Evolutionary conservation across 2,113 vertebrate species (phyloP).

Genomic region (Callospermophilus lateralis): DNA sequence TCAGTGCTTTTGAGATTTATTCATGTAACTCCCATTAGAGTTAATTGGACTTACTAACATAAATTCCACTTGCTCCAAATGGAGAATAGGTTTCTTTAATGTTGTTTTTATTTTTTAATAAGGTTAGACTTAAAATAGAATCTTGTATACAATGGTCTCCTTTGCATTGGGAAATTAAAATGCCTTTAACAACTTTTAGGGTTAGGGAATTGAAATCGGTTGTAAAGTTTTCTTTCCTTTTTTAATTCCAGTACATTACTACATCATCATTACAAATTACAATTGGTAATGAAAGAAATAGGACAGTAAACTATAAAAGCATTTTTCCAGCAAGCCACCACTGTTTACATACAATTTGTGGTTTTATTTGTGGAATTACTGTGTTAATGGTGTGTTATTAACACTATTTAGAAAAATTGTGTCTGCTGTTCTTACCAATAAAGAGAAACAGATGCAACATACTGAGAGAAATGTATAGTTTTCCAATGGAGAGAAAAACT

Average conservation of each 20-base stretch:
- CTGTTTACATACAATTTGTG: conserved; percentile 68
- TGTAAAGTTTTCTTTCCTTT: conserved; percentile 71
- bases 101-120: conserved; percentile 84
- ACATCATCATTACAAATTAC: conserved; percentile 81
- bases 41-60: conserved; percentile 84
- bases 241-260: conserved; percentile 76
- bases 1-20: conserved; percentile 79
- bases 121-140: conserved; percentile 83
- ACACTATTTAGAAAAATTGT: conserved; percentile 77
- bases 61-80: conserved; percentile 81
- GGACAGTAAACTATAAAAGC: conserved; percentile 68
- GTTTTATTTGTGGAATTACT: conserved; percentile 77
- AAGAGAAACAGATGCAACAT: conserved; percentile 47
- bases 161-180: conserved; percentile 82
- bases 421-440: conserved; percentile 66
- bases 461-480: conserved; percentile 32
- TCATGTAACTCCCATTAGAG: conserved; percentile 81
- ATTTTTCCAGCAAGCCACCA: conserved; percentile 69
- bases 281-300: conserved; percentile 79
- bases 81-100: conserved; percentile 82
- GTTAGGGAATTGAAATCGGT: conserved; percentile 76
- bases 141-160: conserved; percentile 76
- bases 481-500: conserved; percentile 49
- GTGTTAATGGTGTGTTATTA: conserved; percentile 77
- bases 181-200: conserved; percentile 81